phyloP scores from a whole-genome alignment of 1,140 invertebrate species.

The Drosophila sucinea region DNA sequence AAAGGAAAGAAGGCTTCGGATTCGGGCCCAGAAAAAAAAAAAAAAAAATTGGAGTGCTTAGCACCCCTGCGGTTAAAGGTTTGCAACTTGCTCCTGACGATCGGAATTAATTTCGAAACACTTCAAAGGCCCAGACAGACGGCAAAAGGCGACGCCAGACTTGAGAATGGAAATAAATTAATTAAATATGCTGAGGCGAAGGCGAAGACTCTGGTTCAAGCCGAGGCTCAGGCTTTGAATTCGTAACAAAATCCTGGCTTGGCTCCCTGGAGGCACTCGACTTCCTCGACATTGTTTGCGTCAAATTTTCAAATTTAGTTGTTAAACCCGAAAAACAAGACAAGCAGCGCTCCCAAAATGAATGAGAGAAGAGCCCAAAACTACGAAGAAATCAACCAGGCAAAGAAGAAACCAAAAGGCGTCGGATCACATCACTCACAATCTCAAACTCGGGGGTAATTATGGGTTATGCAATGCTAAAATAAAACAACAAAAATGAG shows the following conservation, averaged over 20 bases:
- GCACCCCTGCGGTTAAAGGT: constrained; percentile 63
- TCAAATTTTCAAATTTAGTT: constrained; percentile 82
- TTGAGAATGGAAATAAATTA: constrained; percentile 73
- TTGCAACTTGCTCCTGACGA: constrained; percentile 49
- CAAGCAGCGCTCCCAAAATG: constrained; percentile 53
- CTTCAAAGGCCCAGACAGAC: constrained; percentile 67
- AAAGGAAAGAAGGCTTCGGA: constrained; percentile 39
- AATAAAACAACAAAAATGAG: constrained; percentile 30
- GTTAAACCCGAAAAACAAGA: constrained; percentile 81
- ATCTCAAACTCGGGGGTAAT: constrained; percentile 35
- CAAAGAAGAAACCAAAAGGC: constrained; percentile 62
- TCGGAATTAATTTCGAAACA: constrained; percentile 81
- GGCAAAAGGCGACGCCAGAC: constrained; percentile 46
- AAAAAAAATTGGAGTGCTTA: constrained; percentile 57
- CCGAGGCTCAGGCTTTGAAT: constrained; percentile 11
- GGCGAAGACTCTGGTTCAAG: constrained; percentile 1
- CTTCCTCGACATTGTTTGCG: constrained; percentile 68
- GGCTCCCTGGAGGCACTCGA: constrained; percentile 57
- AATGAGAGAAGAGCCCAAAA: constrained; percentile 34
- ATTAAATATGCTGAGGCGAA: constrained; percentile 72
- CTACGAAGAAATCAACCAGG: constrained; percentile 7
- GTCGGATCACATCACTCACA: constrained; percentile 67
- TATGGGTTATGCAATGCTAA: constrained; percentile 74
- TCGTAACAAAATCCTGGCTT: constrained; percentile 21
- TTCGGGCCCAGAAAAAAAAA: neutral